Percentiles rank a stretch among this genome's conserved stretches.
Evolutionary conservation across 2,113 vertebrate genomes (phyloP).

Genomic region (Dipodomys ordii): DNA sequence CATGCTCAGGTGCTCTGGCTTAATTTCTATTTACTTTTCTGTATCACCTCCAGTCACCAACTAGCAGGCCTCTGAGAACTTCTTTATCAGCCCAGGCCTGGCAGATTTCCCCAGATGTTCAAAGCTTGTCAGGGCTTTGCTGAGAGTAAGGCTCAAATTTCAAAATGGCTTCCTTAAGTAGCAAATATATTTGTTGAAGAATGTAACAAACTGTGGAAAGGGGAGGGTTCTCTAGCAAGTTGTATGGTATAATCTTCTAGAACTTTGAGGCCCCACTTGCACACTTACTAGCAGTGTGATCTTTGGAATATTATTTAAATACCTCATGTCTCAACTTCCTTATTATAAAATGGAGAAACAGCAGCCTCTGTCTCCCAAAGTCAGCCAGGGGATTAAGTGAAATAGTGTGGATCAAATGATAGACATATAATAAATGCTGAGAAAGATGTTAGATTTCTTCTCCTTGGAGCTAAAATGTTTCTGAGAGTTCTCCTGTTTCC

Average conservation of each 20-base stretch:
- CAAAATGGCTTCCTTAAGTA: background rate
- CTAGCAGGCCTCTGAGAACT: conserved; percentile 39
- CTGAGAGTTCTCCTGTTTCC: background rate
- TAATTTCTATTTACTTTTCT: background rate
- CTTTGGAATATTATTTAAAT: background rate
- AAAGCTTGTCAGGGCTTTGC: conserved; percentile 38
- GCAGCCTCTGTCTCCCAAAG: background rate
- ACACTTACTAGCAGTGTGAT: background rate
- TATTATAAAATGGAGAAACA: background rate
- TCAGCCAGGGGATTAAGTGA: background rate
- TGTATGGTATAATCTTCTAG: background rate
- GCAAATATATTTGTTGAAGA: background rate
- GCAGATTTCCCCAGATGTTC: conserved; percentile 52
- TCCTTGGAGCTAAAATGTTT: background rate
- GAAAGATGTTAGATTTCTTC: background rate
- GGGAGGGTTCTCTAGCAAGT: background rate
- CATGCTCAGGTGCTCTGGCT: conserved; percentile 11
- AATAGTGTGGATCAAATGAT: background rate
- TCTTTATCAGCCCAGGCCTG: background rate
- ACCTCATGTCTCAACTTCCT: background rate
- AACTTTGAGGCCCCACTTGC: background rate
- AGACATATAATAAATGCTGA: background rate
- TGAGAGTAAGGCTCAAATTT: rapidly evolving
- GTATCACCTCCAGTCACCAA: background rate
- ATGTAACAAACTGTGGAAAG: background rate